Percentiles rank a stretch among this genome's conserved stretches.
Evolutionary conservation across 2,888 invertebrate species (phyloP).

Genomic region (Mythimna pallens): DNA sequence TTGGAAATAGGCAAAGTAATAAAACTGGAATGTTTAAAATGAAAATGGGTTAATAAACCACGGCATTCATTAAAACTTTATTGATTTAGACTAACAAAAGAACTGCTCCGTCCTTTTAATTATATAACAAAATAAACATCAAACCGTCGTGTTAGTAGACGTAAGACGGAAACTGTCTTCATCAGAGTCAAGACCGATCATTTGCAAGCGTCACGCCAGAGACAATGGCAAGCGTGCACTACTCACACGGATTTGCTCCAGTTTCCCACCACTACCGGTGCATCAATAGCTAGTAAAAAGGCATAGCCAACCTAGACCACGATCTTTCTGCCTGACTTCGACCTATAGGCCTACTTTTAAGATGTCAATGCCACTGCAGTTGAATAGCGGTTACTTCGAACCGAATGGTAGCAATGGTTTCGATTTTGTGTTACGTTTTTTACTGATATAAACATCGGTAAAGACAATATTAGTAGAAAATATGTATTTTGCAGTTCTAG

Average conservation of each 20-base stretch:
- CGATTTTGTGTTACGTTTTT: neutral
- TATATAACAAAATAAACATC: neutral
- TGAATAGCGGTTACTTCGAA: conserved; percentile 15
- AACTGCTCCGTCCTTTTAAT: neutral
- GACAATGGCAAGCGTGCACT: conserved; percentile 52
- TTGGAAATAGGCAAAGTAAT: neutral
- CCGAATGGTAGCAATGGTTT: conserved; percentile 5
- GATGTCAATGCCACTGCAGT: conserved; percentile 43
- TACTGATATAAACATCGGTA: neutral
- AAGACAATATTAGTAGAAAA: too few relatives aligned
- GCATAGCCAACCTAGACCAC: conserved; percentile 33
- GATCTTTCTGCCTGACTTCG: conserved; percentile 40
- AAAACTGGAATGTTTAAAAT: neutral
- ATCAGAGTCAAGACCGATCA: conserved; percentile 11
- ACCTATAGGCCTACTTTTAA: conserved; percentile 54
- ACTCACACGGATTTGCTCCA: conserved; percentile 61
- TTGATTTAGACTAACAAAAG: neutral
- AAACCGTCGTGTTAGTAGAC: conserved; percentile 1
- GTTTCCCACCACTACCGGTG: conserved; percentile 38
- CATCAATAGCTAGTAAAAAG: conserved; percentile 33
- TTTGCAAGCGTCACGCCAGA: conserved; percentile 28
- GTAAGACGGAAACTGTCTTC: conserved; percentile 1
- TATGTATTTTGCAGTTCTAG: too few relatives aligned
- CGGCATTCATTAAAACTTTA: conserved; percentile 5
- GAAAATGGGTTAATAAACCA: conserved; percentile 5